Evolutionary conservation across 2,888 invertebrate genomes (phyloP), one percentile per base, ranked within the genome.

Genomic region (Heteromyza rotundicornis): DNA sequence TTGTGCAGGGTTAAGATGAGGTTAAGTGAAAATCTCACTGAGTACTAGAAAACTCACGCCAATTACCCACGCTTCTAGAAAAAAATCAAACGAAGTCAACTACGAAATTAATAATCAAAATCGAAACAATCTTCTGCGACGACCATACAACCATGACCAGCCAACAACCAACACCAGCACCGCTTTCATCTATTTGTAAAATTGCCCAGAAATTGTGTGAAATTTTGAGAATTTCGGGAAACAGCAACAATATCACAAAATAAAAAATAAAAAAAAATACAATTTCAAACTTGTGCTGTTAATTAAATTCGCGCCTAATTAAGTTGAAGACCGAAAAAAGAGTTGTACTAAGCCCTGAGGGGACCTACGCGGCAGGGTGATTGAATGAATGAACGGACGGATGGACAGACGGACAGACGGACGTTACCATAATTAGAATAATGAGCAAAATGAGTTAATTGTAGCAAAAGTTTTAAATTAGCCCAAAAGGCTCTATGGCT

Each of bases 261-360:
- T 7, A 5, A 27, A 27, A 5, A 27, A 27, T 10, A 10, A 27
- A 5, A 10, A 27, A 27, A 27, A 40, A 40, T n/a, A n/a, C n/a
- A 17, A 19, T 19, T 47, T 5, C 17, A 20, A 47, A 47, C 19
- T 47, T 47, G 47, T 20, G 47, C 47, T 64, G 68, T 70, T 76
- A 73, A 75, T 76, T 74, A 72, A 74, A 71, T 72, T 69, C 68
- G 63, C 70, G 68, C 66, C 70, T 73, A 75, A 77, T 76, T 76
- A 74, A 70, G 67, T 70, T 64, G 68, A 70, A 47, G 10, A 5
- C 20, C 20, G 3, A 47, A 8, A 19, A 47, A 14, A 47, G 14
- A 17, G 20, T 14, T 19, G 14, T 20, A 3, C n/a, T 40, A 3
- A 40, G 40, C 3, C n/a, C n/a, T 3, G 16, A 40, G 16, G 12